These are phyloP conservation scores for Leptatherina wallacei DNA, from an alignment of 2,797 vertebrate species.

Conservation along the genomic window DNA sequence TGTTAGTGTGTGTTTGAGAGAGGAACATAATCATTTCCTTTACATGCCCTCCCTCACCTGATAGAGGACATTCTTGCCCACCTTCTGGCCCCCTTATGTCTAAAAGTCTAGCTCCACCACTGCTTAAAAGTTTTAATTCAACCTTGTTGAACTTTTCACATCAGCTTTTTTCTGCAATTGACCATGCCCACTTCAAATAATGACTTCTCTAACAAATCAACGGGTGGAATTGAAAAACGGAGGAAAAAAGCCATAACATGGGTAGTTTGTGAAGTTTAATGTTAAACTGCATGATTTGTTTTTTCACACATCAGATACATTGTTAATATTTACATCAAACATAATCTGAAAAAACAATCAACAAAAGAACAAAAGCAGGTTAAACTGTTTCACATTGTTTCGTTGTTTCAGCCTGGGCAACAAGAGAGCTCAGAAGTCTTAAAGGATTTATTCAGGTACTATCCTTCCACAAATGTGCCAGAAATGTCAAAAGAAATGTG, in stretches of 20 bases:
- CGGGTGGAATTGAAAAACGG: not conserved
- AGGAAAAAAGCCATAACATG: slow-evolving; percentile 24
- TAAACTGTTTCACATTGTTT: slow-evolving; percentile 65
- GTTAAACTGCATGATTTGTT: slow-evolving; percentile 78
- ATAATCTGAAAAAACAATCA: slow-evolving; percentile 68
- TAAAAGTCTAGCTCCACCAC: too few species aligned
- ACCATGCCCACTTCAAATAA: too few species aligned
- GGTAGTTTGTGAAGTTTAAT: slow-evolving; percentile 84
- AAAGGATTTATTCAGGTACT: slow-evolving; percentile 48
- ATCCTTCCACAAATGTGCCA: slow-evolving; percentile 71
- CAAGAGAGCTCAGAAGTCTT: slow-evolving; percentile 50
- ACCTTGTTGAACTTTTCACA: too few species aligned
- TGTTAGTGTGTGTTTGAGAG: too few species aligned
- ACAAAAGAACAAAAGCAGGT: slow-evolving; percentile 67
- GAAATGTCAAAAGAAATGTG: slow-evolving; percentile 64
- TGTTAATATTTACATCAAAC: slow-evolving; percentile 82
- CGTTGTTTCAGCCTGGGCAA: slow-evolving; percentile 52
- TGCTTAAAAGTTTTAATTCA: too few species aligned
- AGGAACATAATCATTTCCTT: too few species aligned
- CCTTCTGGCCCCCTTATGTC: too few species aligned
- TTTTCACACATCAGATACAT: slow-evolving; percentile 79
- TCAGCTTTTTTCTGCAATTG: too few species aligned
- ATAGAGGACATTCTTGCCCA: too few species aligned
- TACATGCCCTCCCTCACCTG: too few species aligned
- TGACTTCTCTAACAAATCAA: not conserved